Evolutionary conservation across 2,888 invertebrate genomes (phyloP).

Genomic region (Phengaris alcon): DNA sequence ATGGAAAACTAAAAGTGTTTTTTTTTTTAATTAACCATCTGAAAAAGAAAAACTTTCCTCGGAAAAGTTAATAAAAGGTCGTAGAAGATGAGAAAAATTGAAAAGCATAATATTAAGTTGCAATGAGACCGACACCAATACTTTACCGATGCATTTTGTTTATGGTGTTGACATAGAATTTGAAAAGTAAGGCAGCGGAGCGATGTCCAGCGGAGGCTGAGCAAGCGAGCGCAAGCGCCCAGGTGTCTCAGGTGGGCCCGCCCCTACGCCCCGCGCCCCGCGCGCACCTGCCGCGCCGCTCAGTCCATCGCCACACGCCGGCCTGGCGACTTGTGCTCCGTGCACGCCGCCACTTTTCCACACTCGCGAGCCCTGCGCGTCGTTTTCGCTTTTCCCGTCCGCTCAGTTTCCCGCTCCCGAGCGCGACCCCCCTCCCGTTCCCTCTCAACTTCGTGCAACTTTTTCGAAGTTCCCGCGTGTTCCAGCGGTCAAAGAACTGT

Average conservation of each 20-base stretch:
- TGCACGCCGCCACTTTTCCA: conserved; percentile 75
- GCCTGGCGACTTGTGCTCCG: conserved; percentile 73
- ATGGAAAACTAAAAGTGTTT: background rate
- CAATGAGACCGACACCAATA: background rate
- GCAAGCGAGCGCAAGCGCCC: conserved; percentile 74
- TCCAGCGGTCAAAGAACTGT: conserved; percentile 35
- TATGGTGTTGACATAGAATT: conserved; percentile 20
- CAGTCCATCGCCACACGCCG: conserved; percentile 58
- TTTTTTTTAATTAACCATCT: background rate
- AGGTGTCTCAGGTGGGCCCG: conserved; percentile 77
- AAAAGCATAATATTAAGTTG: background rate
- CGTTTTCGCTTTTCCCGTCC: conserved; percentile 72
- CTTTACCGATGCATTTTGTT: conserved; percentile 11
- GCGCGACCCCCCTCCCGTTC: conserved; percentile 56
- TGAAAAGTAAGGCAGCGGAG: conserved; percentile 36
- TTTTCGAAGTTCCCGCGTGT: conserved; percentile 57
- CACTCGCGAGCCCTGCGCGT: conserved; percentile 75
- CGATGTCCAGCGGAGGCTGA: conserved; percentile 60
- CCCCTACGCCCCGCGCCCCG: conserved; percentile 69
- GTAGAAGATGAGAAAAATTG: background rate
- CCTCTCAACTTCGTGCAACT: conserved; percentile 57
- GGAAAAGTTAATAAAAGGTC: background rate
- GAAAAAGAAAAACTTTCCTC: conserved; percentile 5
- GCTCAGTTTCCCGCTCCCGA: conserved; percentile 71
- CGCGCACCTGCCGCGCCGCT: conserved; percentile 68